phyloP scores from a whole-genome alignment of 1,140 invertebrate genomes.

The Dendrolimus kikuchii region DNA sequence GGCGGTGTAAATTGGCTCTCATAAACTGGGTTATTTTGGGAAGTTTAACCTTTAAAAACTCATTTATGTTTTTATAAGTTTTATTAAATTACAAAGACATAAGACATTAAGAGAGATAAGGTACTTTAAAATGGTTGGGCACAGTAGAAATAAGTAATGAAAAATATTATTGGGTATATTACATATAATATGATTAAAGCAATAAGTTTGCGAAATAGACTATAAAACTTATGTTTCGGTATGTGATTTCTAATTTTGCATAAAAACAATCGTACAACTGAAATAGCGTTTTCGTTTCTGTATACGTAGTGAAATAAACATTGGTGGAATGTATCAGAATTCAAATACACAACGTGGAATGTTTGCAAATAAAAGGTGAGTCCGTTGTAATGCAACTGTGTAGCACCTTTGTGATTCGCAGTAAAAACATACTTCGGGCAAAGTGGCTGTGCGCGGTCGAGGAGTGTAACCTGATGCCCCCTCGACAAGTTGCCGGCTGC shows the following conservation, averaged over 20 bases:
- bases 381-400: conserved; percentile 37
- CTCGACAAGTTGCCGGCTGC: conserved; percentile 23
- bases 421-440: conserved; percentile 52
- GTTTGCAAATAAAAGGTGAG: conserved; percentile 46
- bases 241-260: not conserved
- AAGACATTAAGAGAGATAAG: no score
- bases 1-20: conserved; percentile 50
- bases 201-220: no score
- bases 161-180: not conserved
- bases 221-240: no score
- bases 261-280: not conserved
- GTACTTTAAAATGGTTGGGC: no score
- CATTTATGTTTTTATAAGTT: conserved; percentile 13
- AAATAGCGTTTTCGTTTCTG: conserved; percentile 12
- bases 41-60: conserved; percentile 31
- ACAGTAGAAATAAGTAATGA: no score
- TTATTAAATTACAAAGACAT: no score
- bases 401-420: conserved; percentile 55
- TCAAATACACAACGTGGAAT: conserved; percentile 31
- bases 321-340: conserved; percentile 30
- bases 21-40: conserved; percentile 41
- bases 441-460: conserved; percentile 32
- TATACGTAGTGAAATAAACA: conserved; percentile 30
- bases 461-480: conserved; percentile 46
- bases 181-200: conserved; percentile 3